Evolutionary conservation across 2,113 vertebrate species (phyloP).

Genomic region (Isurus oxyrinchus): DNA sequence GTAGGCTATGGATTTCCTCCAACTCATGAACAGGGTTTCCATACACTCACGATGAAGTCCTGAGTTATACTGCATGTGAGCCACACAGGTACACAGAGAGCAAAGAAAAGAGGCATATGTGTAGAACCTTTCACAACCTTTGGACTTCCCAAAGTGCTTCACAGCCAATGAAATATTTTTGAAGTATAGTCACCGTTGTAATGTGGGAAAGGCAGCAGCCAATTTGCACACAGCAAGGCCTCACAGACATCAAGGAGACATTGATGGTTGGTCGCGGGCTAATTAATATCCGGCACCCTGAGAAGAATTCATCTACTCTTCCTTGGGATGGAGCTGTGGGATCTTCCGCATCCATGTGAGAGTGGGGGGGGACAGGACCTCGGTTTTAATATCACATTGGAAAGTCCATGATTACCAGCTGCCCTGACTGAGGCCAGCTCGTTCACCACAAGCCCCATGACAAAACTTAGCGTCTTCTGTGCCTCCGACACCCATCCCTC

Average conservation of each 20-base stretch:
- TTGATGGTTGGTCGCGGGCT: not conserved
- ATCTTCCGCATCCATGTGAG: not conserved
- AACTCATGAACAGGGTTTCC: not conserved
- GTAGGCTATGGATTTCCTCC: not conserved
- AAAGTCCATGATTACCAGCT: not conserved
- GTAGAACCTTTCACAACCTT: not conserved
- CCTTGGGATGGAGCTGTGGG: not conserved
- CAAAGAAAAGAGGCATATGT: not conserved
- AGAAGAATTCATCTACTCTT: not conserved
- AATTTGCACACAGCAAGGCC: not conserved
- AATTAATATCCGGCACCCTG: not conserved
- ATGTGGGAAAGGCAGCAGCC: no score
- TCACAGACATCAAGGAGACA: not conserved
- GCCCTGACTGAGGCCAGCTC: not conserved
- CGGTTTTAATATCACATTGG: not conserved
- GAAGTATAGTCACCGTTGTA: not conserved
- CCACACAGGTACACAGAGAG: not conserved
- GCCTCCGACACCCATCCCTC: not conserved
- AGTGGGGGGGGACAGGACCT: not conserved
- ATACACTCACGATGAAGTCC: not conserved
- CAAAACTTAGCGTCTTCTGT: not conserved
- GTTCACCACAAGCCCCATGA: not conserved
- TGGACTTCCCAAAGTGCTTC: not conserved
- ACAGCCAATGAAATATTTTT: no score
- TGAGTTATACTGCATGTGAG: not conserved